Percentiles rank a stretch among this genome's conserved stretches.
Evolutionary conservation across 2,888 invertebrate species (phyloP).

Genomic region (Loripinus fragilis): DNA sequence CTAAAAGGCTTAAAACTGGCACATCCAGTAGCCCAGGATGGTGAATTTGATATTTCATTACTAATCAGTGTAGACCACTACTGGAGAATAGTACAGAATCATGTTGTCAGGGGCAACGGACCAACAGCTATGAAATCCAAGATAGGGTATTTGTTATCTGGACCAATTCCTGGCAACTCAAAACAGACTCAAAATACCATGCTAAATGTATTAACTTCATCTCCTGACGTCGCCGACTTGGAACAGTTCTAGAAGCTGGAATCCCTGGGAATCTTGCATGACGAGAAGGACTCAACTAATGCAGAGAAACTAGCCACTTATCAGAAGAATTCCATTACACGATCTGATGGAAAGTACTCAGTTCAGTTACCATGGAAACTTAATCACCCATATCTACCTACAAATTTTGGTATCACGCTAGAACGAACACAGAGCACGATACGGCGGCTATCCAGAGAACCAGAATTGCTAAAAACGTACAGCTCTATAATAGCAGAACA

Average conservation of each 20-base stretch:
- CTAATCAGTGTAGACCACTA: conserved; percentile 47
- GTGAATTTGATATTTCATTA: conserved; percentile 22
- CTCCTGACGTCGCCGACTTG: too few species aligned
- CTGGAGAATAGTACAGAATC: conserved; percentile 41
- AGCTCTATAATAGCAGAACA: conserved; percentile 35
- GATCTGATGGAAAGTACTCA: conserved; percentile 22
- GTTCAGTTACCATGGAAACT: conserved; percentile 41
- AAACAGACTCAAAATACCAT: too few species aligned
- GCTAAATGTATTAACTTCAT: too few species aligned
- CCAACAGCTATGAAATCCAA: conserved; percentile 44
- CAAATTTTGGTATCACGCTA: conserved; percentile 16
- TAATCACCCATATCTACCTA: conserved; percentile 14
- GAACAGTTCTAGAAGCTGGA: too few species aligned
- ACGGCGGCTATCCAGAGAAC: conserved; percentile 18
- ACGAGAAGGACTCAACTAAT: neutral
- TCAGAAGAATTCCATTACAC: conserved; percentile 12
- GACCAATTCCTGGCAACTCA: too few species aligned
- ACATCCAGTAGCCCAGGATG: conserved; percentile 33
- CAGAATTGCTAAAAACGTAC: conserved; percentile 26
- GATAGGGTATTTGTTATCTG: too few species aligned
- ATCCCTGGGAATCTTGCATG: too few species aligned
- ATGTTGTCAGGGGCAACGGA: conserved; percentile 36
- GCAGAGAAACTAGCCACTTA: neutral
- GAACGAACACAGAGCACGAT: conserved; percentile 29
- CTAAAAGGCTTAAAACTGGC: conserved; percentile 41